phyloP scores from a whole-genome alignment of 2,888 invertebrate genomes.

The Cephus pygmeus region DNA sequence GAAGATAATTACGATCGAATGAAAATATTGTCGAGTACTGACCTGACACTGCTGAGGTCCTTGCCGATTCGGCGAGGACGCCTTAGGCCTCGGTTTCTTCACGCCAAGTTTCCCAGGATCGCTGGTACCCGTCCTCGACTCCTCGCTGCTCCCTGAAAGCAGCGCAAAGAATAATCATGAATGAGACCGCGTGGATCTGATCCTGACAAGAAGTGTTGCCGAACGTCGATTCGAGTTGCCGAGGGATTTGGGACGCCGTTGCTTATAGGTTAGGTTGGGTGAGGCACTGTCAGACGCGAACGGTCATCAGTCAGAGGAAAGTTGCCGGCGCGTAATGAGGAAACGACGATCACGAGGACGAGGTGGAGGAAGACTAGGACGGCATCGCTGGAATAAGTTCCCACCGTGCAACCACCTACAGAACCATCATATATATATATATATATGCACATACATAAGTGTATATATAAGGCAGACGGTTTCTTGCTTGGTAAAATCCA shows the following conservation, averaged over 20 bases:
- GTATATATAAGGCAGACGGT: conserved; percentile 12
- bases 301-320: conserved; percentile 8
- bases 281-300: not conserved
- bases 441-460: not conserved
- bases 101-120: conserved; percentile 71
- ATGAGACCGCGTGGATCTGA: not conserved
- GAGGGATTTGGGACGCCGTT: not conserved
- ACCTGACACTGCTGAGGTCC: conserved; percentile 95
- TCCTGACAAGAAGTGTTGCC: conserved; percentile 8
- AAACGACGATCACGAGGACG: not conserved
- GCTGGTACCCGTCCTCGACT: conserved; percentile 66
- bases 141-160: conserved; percentile 69
- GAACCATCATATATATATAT: not conserved
- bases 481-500: conserved; percentile 10
- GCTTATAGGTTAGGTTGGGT: not conserved
- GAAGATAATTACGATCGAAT: not conserved
- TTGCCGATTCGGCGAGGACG: conserved; percentile 89
- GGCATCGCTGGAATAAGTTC: not conserved
- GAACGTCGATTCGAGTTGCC: not conserved
- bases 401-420: not conserved
- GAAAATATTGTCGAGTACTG: conserved; percentile 11
- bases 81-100: conserved; percentile 83
- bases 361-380: not conserved
- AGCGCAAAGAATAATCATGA: conserved; percentile 19
- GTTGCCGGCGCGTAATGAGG: conserved; percentile 3